Evolutionary conservation across 1,140 invertebrate genomes (phyloP), one percentile per base, ranked within the genome.

Genomic region (Bombyx mori): DNA sequence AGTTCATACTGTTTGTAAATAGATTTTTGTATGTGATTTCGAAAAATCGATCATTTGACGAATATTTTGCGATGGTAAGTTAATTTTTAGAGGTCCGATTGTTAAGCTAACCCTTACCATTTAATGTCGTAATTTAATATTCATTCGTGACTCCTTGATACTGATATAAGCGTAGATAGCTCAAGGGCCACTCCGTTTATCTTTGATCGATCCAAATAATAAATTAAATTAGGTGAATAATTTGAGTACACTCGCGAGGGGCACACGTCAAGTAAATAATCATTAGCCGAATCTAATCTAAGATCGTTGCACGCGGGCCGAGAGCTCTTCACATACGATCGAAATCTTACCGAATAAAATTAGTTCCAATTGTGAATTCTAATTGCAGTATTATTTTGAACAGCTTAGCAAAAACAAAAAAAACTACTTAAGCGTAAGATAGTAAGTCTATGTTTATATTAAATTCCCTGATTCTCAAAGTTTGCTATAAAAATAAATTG

Each of bases 181-280:
- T 56, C 45, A 49, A 56, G 56, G 65, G 79, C 69, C 75, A 70
- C 73, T 79, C 65, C 57, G 44, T 63, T 66, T 77, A 82, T 85
- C 77, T 63, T 57, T 53, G 50, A 79, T 77, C 73, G 66, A 72
- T 71, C 67, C 67, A 59, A 57, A 73, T 70, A 83, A 77, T 71
- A 58, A 71, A 63, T 8, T 58, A 80, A 84, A 86, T 82, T 83
- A 79, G 75, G 70, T 72, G 75, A 67, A 59, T 79, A 70, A 82
- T 77, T 79, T 74, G 55, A 70, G 71, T 71, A 51, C 62, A 72
- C 54, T 22, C n/a, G 1, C 59, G 69, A 61, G 57, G 53, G 66
- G 64, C 68, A 63, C 63, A 77, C 60, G 75, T 77, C 71, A 76
- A 79, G 77, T 70, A 75, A 63, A 52, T 68, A 75, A 73, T 84